phyloP scores from a whole-genome alignment of 2,888 invertebrate species.

The Chrysopilus asiliformis region DNA sequence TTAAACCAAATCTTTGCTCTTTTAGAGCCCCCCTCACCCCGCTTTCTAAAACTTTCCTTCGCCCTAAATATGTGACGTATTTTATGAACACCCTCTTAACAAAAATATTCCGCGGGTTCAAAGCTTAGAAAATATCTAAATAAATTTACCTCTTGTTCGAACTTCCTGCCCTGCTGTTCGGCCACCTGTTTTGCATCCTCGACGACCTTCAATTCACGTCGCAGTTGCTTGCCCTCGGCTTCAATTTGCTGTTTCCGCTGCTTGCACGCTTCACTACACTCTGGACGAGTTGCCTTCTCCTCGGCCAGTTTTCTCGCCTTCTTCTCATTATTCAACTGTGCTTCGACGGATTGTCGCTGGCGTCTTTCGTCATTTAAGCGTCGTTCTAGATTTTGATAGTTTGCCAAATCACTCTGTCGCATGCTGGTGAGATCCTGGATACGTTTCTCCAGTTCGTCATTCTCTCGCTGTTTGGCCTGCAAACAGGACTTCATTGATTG shows the following conservation, averaged over 20 bases:
- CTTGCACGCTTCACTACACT: conserved; percentile 56
- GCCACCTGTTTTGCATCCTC: conserved; percentile 48
- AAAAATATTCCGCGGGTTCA: background rate
- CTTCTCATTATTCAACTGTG: conserved; percentile 57
- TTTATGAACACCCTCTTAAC: too few species aligned
- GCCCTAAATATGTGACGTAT: too few species aligned
- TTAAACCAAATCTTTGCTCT: too few species aligned
- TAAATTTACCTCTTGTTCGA: conserved; percentile 31
- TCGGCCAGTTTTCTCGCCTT: conserved; percentile 49
- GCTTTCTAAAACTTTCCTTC: too few species aligned
- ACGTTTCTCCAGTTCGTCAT: conserved; percentile 76
- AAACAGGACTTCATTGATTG: conserved; percentile 63
- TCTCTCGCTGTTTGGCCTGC: conserved; percentile 56
- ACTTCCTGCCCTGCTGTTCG: conserved; percentile 32
- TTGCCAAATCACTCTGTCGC: conserved; percentile 66
- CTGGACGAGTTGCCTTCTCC: conserved; percentile 39
- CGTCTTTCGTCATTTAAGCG: conserved; percentile 72
- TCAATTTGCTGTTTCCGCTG: conserved; percentile 53
- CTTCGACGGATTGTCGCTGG: conserved; percentile 56
- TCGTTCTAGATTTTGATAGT: conserved; percentile 61
- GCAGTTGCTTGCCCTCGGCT: conserved; percentile 50
- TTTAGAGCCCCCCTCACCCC: too few species aligned
- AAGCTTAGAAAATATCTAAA: background rate
- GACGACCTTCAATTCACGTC: conserved; percentile 47
- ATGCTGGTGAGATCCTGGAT: conserved; percentile 59